Conservation (phyloP, 1,140 invertebrate genomes). For the Drepana arcuata region DNA sequence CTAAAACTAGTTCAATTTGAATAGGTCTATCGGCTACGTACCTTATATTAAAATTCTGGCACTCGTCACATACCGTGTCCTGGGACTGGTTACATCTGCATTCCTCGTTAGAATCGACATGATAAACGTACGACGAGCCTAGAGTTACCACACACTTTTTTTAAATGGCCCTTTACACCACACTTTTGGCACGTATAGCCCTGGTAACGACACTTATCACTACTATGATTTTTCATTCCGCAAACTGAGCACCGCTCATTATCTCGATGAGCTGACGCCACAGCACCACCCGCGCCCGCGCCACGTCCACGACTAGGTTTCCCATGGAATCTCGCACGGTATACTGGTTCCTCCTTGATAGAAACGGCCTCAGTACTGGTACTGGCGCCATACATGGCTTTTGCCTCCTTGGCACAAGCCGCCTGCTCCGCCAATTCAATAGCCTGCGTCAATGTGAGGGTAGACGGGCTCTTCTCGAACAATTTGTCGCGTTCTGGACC, state of each 20-base stretch:
- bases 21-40: background rate
- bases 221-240: constrained; percentile 9
- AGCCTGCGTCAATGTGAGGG: constrained; percentile 4
- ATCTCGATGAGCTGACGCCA: background rate
- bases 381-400: too few species aligned
- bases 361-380: background rate
- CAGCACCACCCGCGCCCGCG: background rate
- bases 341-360: constrained; percentile 8
- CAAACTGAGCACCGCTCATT: constrained; percentile 6
- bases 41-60: constrained; percentile 1
- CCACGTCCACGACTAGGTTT: background rate
- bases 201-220: constrained; percentile 11
- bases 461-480: constrained; percentile 12
- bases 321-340: background rate
- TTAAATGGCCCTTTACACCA: constrained; percentile 12
- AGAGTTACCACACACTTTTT: constrained; percentile 13
- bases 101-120: background rate
- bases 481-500: constrained; percentile 15
- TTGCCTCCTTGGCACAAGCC: background rate
- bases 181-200: constrained; percentile 13
- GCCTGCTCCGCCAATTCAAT: constrained; percentile 7
- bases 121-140: constrained; percentile 4
- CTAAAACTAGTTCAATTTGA: background rate
- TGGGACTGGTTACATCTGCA: background rate
- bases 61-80: constrained; percentile 6